phyloP scores from a whole-genome alignment of 1,140 invertebrate species.

The Lepidotrigona ventralis region DNA sequence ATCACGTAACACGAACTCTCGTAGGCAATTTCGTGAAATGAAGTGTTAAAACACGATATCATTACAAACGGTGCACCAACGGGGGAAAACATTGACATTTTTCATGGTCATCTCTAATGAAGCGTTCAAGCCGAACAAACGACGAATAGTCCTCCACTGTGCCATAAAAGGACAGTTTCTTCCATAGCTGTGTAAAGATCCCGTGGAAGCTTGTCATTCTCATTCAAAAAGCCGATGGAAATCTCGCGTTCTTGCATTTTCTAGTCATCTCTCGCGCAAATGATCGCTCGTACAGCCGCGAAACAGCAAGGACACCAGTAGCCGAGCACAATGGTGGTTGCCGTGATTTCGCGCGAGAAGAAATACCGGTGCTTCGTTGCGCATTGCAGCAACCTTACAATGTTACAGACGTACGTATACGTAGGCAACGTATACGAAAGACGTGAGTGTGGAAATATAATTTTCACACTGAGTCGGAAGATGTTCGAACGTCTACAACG shows the following conservation, averaged over 20 bases:
- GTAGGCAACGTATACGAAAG: background rate
- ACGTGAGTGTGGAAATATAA: background rate
- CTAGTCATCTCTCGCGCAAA: constrained; percentile 8
- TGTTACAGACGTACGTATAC: background rate
- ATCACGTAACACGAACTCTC: background rate
- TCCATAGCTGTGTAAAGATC: background rate
- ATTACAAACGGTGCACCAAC: background rate
- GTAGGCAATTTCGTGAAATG: background rate
- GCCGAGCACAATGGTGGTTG: constrained; percentile 26
- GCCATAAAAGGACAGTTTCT: background rate
- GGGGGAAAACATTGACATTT: constrained; percentile 27
- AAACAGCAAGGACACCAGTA: background rate
- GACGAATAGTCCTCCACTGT: too few relatives aligned
- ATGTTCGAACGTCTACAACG: background rate
- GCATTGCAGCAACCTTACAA: constrained; percentile 1
- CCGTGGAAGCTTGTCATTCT: constrained; percentile 1
- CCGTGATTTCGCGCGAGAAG: constrained; percentile 26
- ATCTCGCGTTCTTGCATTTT: constrained; percentile 7
- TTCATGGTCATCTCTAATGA: background rate
- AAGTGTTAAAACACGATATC: background rate
- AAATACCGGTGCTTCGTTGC: background rate
- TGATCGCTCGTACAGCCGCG: background rate
- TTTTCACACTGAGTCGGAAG: background rate
- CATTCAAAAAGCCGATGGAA: background rate
- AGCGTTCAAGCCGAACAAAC: background rate